phyloP scores from a whole-genome alignment of 2,888 invertebrate species.

The Cinara cedri region DNA sequence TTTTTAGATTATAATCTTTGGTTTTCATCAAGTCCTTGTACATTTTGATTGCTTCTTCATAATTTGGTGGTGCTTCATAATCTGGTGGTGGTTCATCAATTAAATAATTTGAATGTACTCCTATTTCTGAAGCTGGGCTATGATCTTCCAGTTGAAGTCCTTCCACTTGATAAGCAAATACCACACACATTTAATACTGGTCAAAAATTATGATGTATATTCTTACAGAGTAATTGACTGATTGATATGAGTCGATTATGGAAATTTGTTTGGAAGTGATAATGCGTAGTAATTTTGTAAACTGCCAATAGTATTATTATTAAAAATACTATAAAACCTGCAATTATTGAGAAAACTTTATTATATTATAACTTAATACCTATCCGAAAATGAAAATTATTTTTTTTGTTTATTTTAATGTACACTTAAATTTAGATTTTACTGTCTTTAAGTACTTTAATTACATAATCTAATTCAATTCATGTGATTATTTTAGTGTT shows the following conservation, averaged over 20 bases:
- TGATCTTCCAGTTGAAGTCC: conserved; percentile 48
- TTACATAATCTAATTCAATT: too few species aligned
- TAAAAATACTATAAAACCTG: conserved; percentile 38
- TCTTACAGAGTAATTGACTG: conserved; percentile 55
- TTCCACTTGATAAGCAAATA: conserved; percentile 41
- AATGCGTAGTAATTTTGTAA: conserved; percentile 42
- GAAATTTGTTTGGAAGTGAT: conserved; percentile 54
- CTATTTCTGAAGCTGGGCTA: conserved; percentile 59
- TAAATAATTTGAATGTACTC: conserved; percentile 58
- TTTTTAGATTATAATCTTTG: conserved; percentile 3
- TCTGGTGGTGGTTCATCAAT: conserved; percentile 74
- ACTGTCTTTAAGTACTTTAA: too few species aligned
- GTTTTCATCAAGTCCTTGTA: background rate
- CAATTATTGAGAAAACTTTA: background rate
- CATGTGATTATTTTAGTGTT: too few species aligned
- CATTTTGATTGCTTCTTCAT: conserved; percentile 54
- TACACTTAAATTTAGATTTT: too few species aligned
- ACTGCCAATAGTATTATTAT: conserved; percentile 40
- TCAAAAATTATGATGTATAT: background rate
- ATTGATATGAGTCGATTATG: conserved; percentile 49
- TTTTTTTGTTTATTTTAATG: too few species aligned
- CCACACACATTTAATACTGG: background rate
- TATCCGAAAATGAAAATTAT: too few species aligned
- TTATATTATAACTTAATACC: too few species aligned
- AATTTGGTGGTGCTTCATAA: conserved; percentile 65